Evolutionary conservation across 1,140 invertebrate species (phyloP), one percentile per base, ranked within the genome.

Genomic region (Helicorthomorpha holstii): DNA sequence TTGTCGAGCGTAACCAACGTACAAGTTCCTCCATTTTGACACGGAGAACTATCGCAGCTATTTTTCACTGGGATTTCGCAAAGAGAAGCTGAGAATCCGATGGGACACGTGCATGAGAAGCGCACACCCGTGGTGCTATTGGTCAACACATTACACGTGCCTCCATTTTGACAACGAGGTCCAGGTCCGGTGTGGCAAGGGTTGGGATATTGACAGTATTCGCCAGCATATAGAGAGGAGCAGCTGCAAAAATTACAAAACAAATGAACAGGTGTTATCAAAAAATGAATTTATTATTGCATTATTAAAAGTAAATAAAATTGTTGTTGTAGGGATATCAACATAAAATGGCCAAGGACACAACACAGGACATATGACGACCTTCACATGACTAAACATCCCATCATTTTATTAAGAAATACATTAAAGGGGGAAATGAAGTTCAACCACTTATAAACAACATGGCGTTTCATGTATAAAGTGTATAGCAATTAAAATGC

Each of bases 131-230:
- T 73, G 24, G 73, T 70, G 64, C 24, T 70, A 70, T 14, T 78
- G 50, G 80, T 75, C 47, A 77, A 72, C 22, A 91, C 85, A 52
- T 81, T 69, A 66, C 93, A 96, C 1, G 83, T 84, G 46, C 90
- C 92, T 3, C 88, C 88, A 66, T 97, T 96, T 67, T 92, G 86
- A 68, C 85, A 91, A 43, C 85, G 77, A 10, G 77, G 73, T 23
- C 75, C 77, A 0, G 78, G 77, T 3, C 81, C 85, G 46, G 84
- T 88, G 61, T 85, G 77, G 66, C 92, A 97, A 1, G 92, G 91
- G 70, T 95, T 94, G 54, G 78, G 72, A 64, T 90, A 79, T 63
- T 95, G 84, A 64, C 92, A 97, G 70, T 88, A 94, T 65, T 93
- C 87, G 56, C 91, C 91, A 42, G 91, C 85, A 70, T 81, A 92